phyloP scores from a whole-genome alignment of 2,797 vertebrate genomes.

The Cephalopachus bancanus region DNA sequence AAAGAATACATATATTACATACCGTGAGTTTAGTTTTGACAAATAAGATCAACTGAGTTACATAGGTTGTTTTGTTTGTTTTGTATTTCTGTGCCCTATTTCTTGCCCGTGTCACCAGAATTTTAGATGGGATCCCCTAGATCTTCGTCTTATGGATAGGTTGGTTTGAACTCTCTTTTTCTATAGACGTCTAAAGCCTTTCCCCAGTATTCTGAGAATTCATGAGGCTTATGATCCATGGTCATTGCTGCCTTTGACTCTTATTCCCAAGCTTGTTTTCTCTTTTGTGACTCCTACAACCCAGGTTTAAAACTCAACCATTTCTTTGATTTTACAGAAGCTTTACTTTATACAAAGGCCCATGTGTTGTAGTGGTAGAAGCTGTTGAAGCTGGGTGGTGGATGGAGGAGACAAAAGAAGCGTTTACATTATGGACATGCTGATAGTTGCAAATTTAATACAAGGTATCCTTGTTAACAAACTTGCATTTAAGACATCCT shows the following conservation, averaged over 20 bases:
- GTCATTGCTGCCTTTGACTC: not conserved
- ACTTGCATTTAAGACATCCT: not conserved
- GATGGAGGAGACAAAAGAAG: too few relatives aligned
- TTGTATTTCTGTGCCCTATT: not conserved
- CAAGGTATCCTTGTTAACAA: not conserved
- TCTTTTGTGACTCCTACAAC: not conserved
- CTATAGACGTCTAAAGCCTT: not conserved
- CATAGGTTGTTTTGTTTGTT: not conserved
- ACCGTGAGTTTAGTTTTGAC: not conserved
- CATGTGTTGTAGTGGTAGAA: too few relatives aligned
- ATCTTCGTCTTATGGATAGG: not conserved
- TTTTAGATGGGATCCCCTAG: not conserved
- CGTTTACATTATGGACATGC: not conserved
- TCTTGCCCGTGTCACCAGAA: not conserved
- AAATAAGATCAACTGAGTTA: too few relatives aligned
- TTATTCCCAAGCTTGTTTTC: not conserved
- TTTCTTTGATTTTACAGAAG: not conserved
- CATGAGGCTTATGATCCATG: not conserved
- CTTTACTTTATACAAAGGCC: not conserved
- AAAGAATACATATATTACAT: not conserved
- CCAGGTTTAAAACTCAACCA: not conserved
- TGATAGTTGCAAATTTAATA: not conserved
- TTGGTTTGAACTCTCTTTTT: not conserved
- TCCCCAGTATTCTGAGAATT: not conserved
- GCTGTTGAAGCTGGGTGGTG: not conserved